Evolutionary conservation across 1,140 invertebrate species (phyloP).

Genomic region (Aradophagus sp.): DNA sequence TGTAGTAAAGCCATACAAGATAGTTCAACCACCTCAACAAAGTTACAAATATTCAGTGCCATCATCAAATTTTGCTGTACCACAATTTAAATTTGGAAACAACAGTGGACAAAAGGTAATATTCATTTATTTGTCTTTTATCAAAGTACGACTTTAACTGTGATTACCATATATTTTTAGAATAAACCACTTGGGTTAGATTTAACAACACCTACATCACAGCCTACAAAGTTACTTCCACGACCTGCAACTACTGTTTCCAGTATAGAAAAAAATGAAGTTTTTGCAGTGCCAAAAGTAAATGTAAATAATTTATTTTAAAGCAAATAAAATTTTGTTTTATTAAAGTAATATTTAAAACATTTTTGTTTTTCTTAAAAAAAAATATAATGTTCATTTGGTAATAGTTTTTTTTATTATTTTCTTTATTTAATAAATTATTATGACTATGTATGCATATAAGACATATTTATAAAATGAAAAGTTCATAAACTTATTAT

Average conservation of each 20-base stretch:
- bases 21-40: conserved; percentile 61
- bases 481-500: too few relatives aligned
- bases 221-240: conserved; percentile 68
- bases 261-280: conserved; percentile 69
- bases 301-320: conserved; percentile 20
- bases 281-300: conserved; percentile 76
- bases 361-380: too few relatives aligned
- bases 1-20: conserved; percentile 63
- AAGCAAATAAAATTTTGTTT: conserved; percentile 3
- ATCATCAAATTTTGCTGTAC: conserved; percentile 68
- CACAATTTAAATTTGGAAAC: conserved; percentile 67
- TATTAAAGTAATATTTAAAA: conserved; percentile 8
- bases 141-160: too few relatives aligned
- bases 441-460: too few relatives aligned
- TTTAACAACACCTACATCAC: conserved; percentile 65
- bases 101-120: conserved; percentile 66
- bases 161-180: conserved; percentile 59
- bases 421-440: too few relatives aligned
- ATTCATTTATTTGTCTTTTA: conserved; percentile 8
- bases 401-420: too few relatives aligned
- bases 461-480: too few relatives aligned
- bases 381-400: too few relatives aligned
- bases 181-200: conserved; percentile 66
- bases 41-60: conserved; percentile 73
- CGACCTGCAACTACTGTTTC: conserved; percentile 54